These are phyloP conservation scores for Tribolium madens DNA, from an alignment of 1,140 invertebrate species.

Conservation along the genomic window DNA sequence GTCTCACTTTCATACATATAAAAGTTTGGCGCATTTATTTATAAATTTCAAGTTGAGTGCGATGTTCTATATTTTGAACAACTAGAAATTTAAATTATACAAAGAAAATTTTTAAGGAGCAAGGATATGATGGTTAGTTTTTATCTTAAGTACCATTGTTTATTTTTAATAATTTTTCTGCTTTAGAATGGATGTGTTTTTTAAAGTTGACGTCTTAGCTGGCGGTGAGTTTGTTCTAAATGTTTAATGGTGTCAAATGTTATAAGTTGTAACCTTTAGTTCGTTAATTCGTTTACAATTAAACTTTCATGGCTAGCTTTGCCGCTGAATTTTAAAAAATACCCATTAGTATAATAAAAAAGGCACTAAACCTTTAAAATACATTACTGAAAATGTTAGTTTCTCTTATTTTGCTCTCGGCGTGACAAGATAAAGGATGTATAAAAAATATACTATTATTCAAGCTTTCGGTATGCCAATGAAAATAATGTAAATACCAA, in stretches of 20 bases:
- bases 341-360: too few species aligned
- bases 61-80: not conserved
- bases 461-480: not conserved
- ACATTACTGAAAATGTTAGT: not conserved
- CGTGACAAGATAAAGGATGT: not conserved
- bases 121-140: not conserved
- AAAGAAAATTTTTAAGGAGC: not conserved
- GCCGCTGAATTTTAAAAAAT: too few species aligned
- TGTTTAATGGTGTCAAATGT: too few species aligned
- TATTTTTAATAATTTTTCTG: not conserved
- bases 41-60: not conserved
- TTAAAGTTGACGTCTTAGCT: too few species aligned
- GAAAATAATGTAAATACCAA: too few species aligned
- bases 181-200: too few species aligned
- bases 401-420: not conserved
- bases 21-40: not conserved
- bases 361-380: not conserved
- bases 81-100: not conserved
- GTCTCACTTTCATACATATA: not conserved
- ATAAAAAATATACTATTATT: conserved; percentile 18
- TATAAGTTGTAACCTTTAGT: too few species aligned
- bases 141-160: not conserved
- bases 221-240: too few species aligned
- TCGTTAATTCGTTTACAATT: too few species aligned
- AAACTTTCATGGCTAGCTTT: too few species aligned